Percentiles rank a stretch among this genome's conserved stretches.
These are phyloP conservation scores for Dromococcyx pavoninus DNA, from an alignment of 2,797 vertebrate species.

Conservation along the genomic window DNA sequence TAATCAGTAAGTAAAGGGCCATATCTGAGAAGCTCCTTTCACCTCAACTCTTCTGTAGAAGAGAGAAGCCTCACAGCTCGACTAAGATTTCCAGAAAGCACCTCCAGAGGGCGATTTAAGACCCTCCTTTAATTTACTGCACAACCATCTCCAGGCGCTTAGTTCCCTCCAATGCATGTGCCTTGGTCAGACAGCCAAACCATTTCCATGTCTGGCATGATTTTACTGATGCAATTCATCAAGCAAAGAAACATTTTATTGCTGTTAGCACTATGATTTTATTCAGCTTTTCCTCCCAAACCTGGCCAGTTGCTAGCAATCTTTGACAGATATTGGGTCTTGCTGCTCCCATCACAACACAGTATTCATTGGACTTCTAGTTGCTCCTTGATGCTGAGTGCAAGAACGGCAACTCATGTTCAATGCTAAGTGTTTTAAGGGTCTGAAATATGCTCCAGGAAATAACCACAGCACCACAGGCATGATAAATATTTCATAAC, in stretches of 20 bases:
- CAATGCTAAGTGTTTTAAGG: accelerated
- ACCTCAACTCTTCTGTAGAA: accelerated
- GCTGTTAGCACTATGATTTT: accelerated
- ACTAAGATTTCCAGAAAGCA: not conserved
- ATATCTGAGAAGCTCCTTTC: not conserved
- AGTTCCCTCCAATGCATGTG: not conserved
- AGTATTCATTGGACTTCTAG: not conserved
- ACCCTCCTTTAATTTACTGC: not conserved
- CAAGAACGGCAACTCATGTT: not conserved
- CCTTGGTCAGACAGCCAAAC: accelerated
- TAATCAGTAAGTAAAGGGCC: not conserved
- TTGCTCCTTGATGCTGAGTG: accelerated
- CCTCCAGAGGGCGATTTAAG: constrained; percentile 11
- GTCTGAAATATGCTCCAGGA: not conserved
- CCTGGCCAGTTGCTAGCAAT: not conserved
- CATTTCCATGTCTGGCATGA: accelerated
- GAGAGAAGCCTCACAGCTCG: not conserved
- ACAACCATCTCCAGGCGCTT: too few species aligned
- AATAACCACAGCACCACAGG: not conserved
- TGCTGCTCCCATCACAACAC: accelerated
- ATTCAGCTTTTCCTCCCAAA: not conserved
- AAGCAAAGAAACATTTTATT: not conserved
- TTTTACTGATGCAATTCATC: not conserved
- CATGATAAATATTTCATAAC: not conserved
- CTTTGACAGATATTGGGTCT: not conserved